Percentiles rank a stretch among this genome's conserved stretches.
Conservation (phyloP, 1,140 invertebrate species). For the Copidosoma floridanum region DNA sequence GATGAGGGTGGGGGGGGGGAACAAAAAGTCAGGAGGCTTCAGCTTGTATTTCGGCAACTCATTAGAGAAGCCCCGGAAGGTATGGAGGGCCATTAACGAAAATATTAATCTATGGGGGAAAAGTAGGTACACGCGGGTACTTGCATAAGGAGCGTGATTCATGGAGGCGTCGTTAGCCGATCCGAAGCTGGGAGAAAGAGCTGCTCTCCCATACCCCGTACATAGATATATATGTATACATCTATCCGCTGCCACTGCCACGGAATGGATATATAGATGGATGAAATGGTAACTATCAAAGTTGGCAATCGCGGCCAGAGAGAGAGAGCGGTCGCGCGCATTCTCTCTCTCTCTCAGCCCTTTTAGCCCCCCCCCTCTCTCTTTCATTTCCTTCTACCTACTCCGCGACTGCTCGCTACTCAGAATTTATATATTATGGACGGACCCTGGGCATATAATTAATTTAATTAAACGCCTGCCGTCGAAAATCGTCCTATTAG, state of each 20-base stretch:
- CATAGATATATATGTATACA: too few species aligned
- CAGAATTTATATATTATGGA: slow-evolving; percentile 54
- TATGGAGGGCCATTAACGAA: slow-evolving; percentile 15
- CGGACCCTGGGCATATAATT: slow-evolving; percentile 52
- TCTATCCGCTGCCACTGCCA: too few species aligned
- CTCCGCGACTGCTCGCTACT: slow-evolving; percentile 31
- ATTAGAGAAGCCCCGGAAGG: slow-evolving; percentile 8
- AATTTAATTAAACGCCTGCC: slow-evolving; percentile 56
- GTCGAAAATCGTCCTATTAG: slow-evolving; percentile 56
- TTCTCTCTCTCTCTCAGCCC: neutral
- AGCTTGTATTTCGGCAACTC: slow-evolving; percentile 7
- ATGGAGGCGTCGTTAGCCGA: slow-evolving; percentile 23
- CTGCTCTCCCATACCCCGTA: too few species aligned
- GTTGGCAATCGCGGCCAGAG: slow-evolving; percentile 50
- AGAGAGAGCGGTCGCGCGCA: slow-evolving; percentile 26
- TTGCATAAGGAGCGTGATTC: slow-evolving; percentile 20
- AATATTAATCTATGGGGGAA: slow-evolving; percentile 15
- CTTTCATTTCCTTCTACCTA: slow-evolving; percentile 6
- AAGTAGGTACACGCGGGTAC: neutral
- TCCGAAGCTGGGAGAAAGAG: too few species aligned
- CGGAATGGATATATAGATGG: too few species aligned
- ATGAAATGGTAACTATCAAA: slow-evolving; percentile 55
- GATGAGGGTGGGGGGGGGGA: too few species aligned
- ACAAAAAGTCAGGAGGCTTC: too few species aligned
- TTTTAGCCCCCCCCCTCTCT: slow-evolving; percentile 6